phyloP scores from a whole-genome alignment of 2,797 vertebrate species.

The Peromyscus eremicus region DNA sequence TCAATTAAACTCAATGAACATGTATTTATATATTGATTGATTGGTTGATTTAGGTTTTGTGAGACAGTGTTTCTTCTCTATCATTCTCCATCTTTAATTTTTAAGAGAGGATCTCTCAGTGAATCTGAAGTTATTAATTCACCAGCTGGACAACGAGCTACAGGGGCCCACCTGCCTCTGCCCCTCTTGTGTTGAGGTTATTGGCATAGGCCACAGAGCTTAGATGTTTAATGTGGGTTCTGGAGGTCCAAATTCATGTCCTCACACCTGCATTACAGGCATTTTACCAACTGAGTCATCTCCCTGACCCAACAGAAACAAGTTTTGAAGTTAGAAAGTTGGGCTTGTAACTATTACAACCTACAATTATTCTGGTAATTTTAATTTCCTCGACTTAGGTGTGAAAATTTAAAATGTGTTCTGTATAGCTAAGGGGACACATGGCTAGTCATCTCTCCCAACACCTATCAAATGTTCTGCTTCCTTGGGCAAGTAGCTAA shows the following conservation, averaged over 20 bases:
- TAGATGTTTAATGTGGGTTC: not conserved
- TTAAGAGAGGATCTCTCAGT: not conserved
- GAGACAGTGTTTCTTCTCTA: not conserved
- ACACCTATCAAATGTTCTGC: conserved; percentile 5
- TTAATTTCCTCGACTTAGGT: not conserved
- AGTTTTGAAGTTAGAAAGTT: not conserved
- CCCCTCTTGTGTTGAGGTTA: not conserved
- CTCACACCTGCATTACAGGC: not conserved
- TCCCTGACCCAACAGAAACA: not conserved
- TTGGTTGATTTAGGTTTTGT: not conserved
- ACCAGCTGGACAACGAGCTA: not conserved
- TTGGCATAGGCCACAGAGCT: not conserved
- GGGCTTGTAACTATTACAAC: conserved; percentile 70
- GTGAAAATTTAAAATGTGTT: not conserved
- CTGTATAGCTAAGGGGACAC: conserved; percentile 11
- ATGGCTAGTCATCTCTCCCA: conserved; percentile 1
- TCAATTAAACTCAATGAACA: conserved; percentile 53
- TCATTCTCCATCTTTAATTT: conserved; percentile 82
- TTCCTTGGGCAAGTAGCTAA: conserved; percentile 29
- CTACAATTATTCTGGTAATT: conserved; percentile 43
- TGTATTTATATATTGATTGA: not conserved
- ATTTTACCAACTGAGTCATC: not conserved
- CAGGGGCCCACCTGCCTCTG: too few species aligned
- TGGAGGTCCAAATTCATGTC: not conserved
- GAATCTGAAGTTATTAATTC: not conserved